phyloP scores from a whole-genome alignment of 2,888 invertebrate genomes.

The Tachina lurida region DNA sequence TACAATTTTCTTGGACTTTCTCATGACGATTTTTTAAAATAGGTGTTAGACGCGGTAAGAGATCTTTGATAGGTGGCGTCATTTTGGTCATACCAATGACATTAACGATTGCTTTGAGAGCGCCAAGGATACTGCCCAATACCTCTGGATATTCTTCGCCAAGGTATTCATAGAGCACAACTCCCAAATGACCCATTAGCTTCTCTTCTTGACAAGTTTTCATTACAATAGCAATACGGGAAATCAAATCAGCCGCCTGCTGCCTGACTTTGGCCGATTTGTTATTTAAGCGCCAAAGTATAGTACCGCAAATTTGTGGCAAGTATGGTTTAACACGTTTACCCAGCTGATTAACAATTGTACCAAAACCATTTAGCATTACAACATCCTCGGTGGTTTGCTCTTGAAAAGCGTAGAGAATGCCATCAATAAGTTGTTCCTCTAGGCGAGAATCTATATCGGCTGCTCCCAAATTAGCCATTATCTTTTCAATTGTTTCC shows the following conservation, averaged over 20 bases:
- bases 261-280: constrained; percentile 99
- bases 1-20: constrained; percentile 99
- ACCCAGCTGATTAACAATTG: constrained; percentile 98
- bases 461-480: constrained; percentile 98
- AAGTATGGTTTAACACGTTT: constrained; percentile 99
- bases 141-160: constrained; percentile 99
- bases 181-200: constrained; percentile 99
- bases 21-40: constrained; percentile 98
- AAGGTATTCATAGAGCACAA: constrained; percentile 98
- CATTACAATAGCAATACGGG: constrained; percentile 99
- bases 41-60: constrained; percentile 97
- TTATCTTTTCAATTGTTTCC: constrained; percentile 99
- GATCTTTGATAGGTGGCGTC: constrained; percentile 99
- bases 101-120: constrained; percentile 99
- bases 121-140: constrained; percentile 98
- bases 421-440: constrained; percentile 99
- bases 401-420: constrained; percentile 99
- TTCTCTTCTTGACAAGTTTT: constrained; percentile 99
- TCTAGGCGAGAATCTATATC: constrained; percentile 99
- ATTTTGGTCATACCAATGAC: constrained; percentile 99
- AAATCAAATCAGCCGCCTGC: constrained; percentile 99
- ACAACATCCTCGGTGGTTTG: constrained; percentile 99
- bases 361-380: constrained; percentile 99
- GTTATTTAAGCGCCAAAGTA: constrained; percentile 99
- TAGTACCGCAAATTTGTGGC: constrained; percentile 99